Conservation (phyloP, 2,113 vertebrate genomes). For the Dromiciops gliroides region DNA sequence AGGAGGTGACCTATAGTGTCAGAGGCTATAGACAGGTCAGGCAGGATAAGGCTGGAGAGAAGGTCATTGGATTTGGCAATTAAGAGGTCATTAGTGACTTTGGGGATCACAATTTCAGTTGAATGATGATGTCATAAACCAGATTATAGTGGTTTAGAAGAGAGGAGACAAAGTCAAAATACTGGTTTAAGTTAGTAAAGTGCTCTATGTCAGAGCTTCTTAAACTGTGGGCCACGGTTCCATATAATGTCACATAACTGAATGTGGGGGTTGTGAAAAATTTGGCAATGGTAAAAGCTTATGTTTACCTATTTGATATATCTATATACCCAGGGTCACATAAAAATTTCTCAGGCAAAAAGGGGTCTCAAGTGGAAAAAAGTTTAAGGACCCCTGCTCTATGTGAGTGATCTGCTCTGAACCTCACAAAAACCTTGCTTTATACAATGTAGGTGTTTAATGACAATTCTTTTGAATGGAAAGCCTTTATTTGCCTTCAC, state of each 20-base stretch:
- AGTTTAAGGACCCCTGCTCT: no score
- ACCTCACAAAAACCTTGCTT: not conserved
- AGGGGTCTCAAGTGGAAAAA: no score
- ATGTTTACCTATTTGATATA: no score
- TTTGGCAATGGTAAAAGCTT: no score
- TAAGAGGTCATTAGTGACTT: no score
- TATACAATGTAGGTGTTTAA: not conserved
- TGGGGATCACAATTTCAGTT: not conserved
- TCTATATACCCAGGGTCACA: no score
- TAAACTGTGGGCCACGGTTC: no score
- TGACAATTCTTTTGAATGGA: not conserved
- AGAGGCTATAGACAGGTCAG: not conserved
- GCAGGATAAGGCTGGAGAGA: not conserved
- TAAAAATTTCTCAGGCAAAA: no score
- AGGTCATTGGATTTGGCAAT: not conserved
- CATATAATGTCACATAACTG: no score
- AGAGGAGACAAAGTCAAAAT: not conserved
- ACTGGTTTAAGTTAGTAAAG: not conserved
- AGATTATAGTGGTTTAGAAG: not conserved
- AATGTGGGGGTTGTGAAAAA: no score
- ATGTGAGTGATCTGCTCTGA: not conserved
- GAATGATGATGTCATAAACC: not conserved
- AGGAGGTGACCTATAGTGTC: not conserved
- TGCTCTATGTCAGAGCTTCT: no score
- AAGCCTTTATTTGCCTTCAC: not conserved